phyloP scores from a whole-genome alignment of 2,113 vertebrate genomes.

The Cromileptes altivelis region DNA sequence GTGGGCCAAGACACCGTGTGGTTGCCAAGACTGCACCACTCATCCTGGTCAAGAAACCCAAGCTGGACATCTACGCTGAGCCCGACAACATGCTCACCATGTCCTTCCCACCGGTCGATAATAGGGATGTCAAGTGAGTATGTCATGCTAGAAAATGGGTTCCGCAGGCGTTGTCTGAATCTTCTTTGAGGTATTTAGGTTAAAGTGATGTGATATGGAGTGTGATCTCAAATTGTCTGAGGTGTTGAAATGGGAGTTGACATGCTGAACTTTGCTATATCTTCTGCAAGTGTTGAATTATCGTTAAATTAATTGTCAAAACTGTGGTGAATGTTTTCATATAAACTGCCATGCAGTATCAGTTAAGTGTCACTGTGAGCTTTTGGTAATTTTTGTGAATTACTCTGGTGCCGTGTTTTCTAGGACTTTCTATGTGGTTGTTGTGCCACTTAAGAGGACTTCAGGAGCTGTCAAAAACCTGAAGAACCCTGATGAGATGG shows the following conservation, averaged over 20 bases:
- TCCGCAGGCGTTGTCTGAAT: neutral
- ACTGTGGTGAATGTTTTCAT: neutral
- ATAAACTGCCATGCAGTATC: neutral
- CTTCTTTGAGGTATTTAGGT: slow-evolving; percentile 13
- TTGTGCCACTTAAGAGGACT: slow-evolving; percentile 91
- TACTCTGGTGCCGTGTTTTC: slow-evolving; percentile 11
- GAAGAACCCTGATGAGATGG: slow-evolving; percentile 94
- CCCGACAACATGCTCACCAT: slow-evolving; percentile 89
- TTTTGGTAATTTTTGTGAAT: slow-evolving; percentile 1
- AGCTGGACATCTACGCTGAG: slow-evolving; percentile 89
- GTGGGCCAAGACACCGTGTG: slow-evolving; percentile 91
- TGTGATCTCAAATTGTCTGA: slow-evolving; percentile 4
- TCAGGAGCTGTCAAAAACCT: slow-evolving; percentile 87
- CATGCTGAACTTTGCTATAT: neutral
- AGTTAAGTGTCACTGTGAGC: no score
- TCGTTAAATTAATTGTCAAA: neutral
- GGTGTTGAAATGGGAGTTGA: slow-evolving; percentile 1
- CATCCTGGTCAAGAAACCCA: slow-evolving; percentile 89
- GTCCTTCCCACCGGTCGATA: slow-evolving; percentile 88
- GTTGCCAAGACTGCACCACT: slow-evolving; percentile 90
- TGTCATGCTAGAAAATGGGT: neutral
- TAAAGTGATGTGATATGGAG: slow-evolving; percentile 10
- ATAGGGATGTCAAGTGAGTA: slow-evolving; percentile 91
- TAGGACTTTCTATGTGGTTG: slow-evolving; percentile 93
- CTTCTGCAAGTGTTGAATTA: neutral